phyloP scores from a whole-genome alignment of 1,140 invertebrate species.

The Neoseiulus cucumeris region DNA sequence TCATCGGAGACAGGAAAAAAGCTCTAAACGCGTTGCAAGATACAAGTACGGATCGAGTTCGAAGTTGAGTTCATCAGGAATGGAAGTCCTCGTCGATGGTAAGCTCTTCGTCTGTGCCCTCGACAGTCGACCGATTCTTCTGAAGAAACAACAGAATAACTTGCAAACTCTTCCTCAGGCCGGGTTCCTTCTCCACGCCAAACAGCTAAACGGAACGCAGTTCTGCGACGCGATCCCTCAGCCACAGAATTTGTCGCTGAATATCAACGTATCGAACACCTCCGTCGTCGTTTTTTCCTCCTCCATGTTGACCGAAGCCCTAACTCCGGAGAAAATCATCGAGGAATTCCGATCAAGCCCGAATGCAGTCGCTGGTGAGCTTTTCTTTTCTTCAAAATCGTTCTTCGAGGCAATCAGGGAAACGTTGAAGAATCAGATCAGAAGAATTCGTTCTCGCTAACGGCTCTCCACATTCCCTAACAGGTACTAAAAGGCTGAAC shows the following conservation, averaged over 20 bases:
- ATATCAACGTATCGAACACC: not conserved
- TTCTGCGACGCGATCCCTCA: not conserved
- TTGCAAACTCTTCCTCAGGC: not conserved
- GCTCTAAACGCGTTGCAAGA: not conserved
- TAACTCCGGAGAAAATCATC: not conserved
- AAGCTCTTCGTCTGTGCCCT: slow-evolving; percentile 8
- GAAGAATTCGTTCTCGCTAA: too few relatives aligned
- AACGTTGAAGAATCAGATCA: too few relatives aligned
- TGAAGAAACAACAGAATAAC: not conserved
- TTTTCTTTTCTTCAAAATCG: not conserved
- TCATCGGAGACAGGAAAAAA: not conserved
- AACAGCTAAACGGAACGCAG: not conserved
- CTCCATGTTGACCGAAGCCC: not conserved
- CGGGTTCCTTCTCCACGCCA: slow-evolving; percentile 15
- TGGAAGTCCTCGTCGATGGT: not conserved
- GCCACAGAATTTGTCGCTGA: not conserved
- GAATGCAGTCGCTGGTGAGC: not conserved
- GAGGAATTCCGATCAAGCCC: not conserved
- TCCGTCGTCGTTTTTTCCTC: not conserved
- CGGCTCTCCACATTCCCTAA: not conserved
- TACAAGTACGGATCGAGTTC: not conserved
- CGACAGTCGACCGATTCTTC: slow-evolving; percentile 11
- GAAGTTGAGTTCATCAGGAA: not conserved
- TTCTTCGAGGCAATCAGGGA: too few relatives aligned
- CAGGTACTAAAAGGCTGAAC: not conserved